Conservation (phyloP, 2,113 vertebrate genomes). For the Amphiprion percula region DNA sequence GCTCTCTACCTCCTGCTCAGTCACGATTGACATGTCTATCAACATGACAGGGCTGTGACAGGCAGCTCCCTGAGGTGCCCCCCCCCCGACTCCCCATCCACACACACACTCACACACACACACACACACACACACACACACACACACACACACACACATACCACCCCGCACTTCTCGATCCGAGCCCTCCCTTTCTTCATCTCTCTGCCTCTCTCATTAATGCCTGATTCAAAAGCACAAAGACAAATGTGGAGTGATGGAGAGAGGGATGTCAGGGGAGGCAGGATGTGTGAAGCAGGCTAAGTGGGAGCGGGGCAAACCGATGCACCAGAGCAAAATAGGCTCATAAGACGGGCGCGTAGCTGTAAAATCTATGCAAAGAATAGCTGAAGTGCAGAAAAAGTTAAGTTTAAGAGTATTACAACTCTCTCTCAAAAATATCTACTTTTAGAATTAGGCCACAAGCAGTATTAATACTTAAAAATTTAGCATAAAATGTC, state of each 20-base stretch:
- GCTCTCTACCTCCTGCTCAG: constrained; percentile 37
- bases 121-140: constrained; percentile 3
- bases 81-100: neutral
- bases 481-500: neutral
- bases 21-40: constrained; percentile 78
- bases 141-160: constrained; percentile 19
- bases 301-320: constrained; percentile 14
- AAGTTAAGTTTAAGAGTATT: neutral
- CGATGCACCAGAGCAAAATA: neutral
- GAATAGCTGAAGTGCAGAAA: neutral
- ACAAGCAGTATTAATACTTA: neutral
- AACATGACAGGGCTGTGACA: constrained; percentile 68
- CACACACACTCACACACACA: constrained; percentile 27
- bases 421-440: neutral
- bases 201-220: constrained; percentile 40
- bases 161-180: neutral
- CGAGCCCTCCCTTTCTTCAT: constrained; percentile 38
- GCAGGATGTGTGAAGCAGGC: constrained; percentile 5
- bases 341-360: neutral
- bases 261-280: constrained; percentile 20
- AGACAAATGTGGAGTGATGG: constrained; percentile 44
- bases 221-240: constrained; percentile 47
- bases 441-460: neutral
- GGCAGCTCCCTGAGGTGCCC: constrained; percentile 66
- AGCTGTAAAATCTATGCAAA: neutral